A percentile compares a stretch with the other conserved stretches of the same genome.
Conservation (phyloP, 2,888 invertebrate genomes). For the Volucella bombylans region DNA sequence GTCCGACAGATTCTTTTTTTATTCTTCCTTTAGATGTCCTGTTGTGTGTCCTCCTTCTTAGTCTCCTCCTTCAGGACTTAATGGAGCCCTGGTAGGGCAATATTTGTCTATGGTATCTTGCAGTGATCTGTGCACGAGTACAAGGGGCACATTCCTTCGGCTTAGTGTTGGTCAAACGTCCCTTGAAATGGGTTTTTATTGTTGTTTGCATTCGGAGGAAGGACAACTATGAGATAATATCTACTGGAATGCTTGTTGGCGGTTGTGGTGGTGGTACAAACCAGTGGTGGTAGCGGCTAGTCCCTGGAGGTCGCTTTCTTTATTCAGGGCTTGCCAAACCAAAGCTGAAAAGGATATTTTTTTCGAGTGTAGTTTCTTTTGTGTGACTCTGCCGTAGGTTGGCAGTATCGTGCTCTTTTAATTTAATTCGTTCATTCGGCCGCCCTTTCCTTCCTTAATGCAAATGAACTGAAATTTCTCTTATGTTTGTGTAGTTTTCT, state of each 20-base stretch:
- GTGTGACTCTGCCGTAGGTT: constrained; percentile 8
- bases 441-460: constrained; percentile 30
- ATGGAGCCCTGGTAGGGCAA: constrained; percentile 51
- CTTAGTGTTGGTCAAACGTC: constrained; percentile 60
- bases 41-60: not conserved
- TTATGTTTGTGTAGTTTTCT: not conserved
- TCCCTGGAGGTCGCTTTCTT: constrained; percentile 48
- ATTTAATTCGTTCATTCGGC: constrained; percentile 21
- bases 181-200: constrained; percentile 68
- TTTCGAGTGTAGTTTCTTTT: constrained; percentile 34
- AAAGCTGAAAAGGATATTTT: constrained; percentile 34
- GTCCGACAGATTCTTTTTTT: not conserved
- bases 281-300: constrained; percentile 6
- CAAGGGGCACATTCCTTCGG: constrained; percentile 47
- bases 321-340: constrained; percentile 26
- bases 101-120: constrained; percentile 65
- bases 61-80: constrained; percentile 8
- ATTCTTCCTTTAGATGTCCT: not conserved
- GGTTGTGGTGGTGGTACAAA: not conserved
- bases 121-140: constrained; percentile 49
- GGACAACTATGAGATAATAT: constrained; percentile 65
- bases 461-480: constrained; percentile 48
- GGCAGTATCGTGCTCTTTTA: constrained; percentile 20
- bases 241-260: constrained; percentile 47
- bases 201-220: constrained; percentile 63